Conservation (phyloP, 1,140 invertebrate genomes). For the Ceratina japonica region DNA sequence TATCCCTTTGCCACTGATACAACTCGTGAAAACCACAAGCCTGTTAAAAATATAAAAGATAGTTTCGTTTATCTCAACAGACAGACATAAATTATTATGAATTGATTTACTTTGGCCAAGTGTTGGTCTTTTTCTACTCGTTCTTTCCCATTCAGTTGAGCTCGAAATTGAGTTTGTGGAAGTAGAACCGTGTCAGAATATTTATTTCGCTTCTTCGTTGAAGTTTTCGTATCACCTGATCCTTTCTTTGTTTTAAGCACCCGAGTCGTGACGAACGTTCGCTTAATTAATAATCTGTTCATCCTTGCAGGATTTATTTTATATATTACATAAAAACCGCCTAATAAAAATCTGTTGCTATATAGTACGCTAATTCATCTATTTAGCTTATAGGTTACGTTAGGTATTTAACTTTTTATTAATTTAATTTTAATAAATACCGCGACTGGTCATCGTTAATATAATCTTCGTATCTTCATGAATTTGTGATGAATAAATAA, state of each 20-base stretch:
- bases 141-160: constrained; percentile 81
- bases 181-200: constrained; percentile 83
- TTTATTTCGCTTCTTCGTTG: constrained; percentile 53
- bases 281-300: not conserved
- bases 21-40: constrained; percentile 86
- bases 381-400: too few relatives aligned
- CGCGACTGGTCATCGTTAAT: too few relatives aligned
- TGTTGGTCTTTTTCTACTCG: constrained; percentile 81
- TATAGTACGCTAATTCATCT: too few relatives aligned
- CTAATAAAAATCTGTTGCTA: too few relatives aligned
- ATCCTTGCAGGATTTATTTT: constrained; percentile 16
- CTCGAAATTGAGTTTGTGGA: constrained; percentile 85
- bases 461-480: too few relatives aligned
- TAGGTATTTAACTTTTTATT: too few relatives aligned
- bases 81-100: constrained; percentile 2
- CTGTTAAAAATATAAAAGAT: constrained; percentile 75
- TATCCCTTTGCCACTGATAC: constrained; percentile 91
- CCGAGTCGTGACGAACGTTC: constrained; percentile 2
- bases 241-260: not conserved
- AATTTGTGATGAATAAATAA: too few relatives aligned
- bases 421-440: too few relatives aligned
- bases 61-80: constrained; percentile 3
- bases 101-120: constrained; percentile 79
- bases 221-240: not conserved
- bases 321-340: not conserved